phyloP scores from a whole-genome alignment of 2,797 vertebrate species.

The Meda fulgida region DNA sequence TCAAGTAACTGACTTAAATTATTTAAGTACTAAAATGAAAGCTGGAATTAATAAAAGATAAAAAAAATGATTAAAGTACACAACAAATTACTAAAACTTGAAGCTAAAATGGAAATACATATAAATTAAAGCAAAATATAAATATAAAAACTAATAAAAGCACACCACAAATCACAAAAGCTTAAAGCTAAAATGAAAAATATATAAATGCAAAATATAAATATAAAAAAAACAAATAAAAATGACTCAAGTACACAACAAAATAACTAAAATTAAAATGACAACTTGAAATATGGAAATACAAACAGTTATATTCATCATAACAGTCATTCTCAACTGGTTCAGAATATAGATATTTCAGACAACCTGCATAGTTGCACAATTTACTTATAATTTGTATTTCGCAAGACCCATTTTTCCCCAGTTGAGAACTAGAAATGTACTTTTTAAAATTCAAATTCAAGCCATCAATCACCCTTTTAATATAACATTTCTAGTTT shows the following conservation, averaged over 20 bases:
- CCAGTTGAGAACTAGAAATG: not conserved
- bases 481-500: not conserved
- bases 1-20: not conserved
- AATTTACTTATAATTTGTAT: not conserved
- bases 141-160: not conserved
- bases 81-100: not conserved
- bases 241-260: not conserved
- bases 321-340: not conserved
- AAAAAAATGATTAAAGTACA: not conserved
- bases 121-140: not conserved
- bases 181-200: not conserved
- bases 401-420: not conserved
- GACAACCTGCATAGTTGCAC: not conserved
- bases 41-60: not conserved
- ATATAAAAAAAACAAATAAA: not conserved
- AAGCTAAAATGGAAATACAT: not conserved
- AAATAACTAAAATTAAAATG: not conserved
- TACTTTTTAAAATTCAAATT: not conserved
- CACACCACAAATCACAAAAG: not conserved
- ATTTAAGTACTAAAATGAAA: not conserved
- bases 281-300: not conserved
- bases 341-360: not conserved
- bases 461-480: not conserved
- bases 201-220: not conserved
- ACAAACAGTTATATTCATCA: not conserved